Percentiles rank a stretch among this genome's conserved stretches.
phyloP scores from a whole-genome alignment of 2,797 vertebrate genomes.

The Salmo trutta region DNA sequence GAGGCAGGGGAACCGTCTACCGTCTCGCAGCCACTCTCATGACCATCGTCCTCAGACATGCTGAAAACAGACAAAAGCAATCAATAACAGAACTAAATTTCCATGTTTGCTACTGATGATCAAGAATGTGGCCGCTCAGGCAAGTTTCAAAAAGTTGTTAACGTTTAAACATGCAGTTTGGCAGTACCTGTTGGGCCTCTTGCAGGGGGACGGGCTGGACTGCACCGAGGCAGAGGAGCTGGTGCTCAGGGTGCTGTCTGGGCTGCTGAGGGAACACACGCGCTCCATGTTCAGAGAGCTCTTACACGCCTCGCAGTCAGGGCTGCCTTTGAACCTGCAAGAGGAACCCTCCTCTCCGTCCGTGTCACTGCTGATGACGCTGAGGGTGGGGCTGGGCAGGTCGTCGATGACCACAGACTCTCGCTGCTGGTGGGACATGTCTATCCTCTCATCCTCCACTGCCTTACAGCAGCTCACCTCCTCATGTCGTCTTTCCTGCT shows the following conservation, averaged over 20 bases:
- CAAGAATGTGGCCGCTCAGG: not conserved
- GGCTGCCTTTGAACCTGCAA: conserved; percentile 87
- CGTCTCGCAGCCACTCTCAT: conserved; percentile 93
- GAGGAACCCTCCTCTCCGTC: conserved; percentile 78
- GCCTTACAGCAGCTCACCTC: conserved; percentile 74
- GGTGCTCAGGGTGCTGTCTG: conserved; percentile 94
- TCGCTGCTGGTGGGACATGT: conserved; percentile 74
- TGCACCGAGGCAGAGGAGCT: conserved; percentile 85
- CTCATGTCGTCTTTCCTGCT: conserved; percentile 70
- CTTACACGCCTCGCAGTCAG: conserved; percentile 93
- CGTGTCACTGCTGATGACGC: conserved; percentile 91
- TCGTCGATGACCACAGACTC: conserved; percentile 85
- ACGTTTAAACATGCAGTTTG: not conserved
- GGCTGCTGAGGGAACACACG: conserved; percentile 95
- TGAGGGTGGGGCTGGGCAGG: conserved; percentile 88
- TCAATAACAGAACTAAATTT: not conserved
- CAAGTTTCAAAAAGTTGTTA: too few relatives aligned
- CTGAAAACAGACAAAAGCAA: conserved; percentile 60
- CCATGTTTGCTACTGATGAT: not conserved
- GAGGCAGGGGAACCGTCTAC: conserved; percentile 91
- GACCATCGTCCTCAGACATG: conserved; percentile 93
- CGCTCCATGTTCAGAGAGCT: conserved; percentile 91
- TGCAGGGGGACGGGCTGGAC: conserved; percentile 93
- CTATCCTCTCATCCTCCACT: conserved; percentile 61
- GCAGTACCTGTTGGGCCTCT: conserved; percentile 90